Evolutionary conservation across 2,113 vertebrate species (phyloP).

Genomic region (Holacanthus passer): DNA sequence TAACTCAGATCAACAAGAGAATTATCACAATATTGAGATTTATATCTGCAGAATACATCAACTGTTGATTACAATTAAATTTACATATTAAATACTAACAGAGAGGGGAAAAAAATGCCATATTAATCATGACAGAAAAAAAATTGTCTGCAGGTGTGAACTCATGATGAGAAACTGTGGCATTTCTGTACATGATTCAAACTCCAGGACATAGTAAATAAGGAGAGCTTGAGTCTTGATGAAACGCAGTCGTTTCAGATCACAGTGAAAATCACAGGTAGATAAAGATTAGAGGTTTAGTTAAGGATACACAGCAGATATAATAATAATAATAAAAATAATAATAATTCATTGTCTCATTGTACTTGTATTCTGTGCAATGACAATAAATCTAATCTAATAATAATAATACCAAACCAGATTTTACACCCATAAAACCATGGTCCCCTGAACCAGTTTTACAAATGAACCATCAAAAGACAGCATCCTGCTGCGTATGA

Average conservation of each 20-base stretch:
- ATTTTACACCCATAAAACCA: constrained; percentile 7
- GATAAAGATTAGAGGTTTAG: constrained; percentile 54
- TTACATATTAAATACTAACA: constrained; percentile 54
- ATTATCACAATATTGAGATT: constrained; percentile 70
- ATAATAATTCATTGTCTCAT: no score
- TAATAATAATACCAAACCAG: constrained; percentile 21
- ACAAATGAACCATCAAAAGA: constrained; percentile 11
- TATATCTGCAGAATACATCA: constrained; percentile 71
- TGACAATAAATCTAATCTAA: neutral
- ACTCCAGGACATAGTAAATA: constrained; percentile 39
- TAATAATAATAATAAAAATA: constrained; percentile 1
- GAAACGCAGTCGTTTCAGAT: constrained; percentile 45
- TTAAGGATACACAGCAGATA: constrained; percentile 37
- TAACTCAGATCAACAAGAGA: constrained; percentile 66
- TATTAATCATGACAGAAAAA: constrained; percentile 44
- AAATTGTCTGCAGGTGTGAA: constrained; percentile 28
- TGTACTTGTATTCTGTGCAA: no score
- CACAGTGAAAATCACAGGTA: constrained; percentile 71
- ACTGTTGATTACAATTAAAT: constrained; percentile 63
- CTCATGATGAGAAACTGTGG: constrained; percentile 9
- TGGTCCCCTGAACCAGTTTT: constrained; percentile 17
- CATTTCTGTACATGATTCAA: constrained; percentile 45
- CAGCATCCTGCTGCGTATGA: neutral
- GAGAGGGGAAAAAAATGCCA: constrained; percentile 8
- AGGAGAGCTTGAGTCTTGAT: constrained; percentile 19